Base-by-base conservation (phyloP, 2,113 vertebrate genomes). In the Paratilapia polleni region DNA sequence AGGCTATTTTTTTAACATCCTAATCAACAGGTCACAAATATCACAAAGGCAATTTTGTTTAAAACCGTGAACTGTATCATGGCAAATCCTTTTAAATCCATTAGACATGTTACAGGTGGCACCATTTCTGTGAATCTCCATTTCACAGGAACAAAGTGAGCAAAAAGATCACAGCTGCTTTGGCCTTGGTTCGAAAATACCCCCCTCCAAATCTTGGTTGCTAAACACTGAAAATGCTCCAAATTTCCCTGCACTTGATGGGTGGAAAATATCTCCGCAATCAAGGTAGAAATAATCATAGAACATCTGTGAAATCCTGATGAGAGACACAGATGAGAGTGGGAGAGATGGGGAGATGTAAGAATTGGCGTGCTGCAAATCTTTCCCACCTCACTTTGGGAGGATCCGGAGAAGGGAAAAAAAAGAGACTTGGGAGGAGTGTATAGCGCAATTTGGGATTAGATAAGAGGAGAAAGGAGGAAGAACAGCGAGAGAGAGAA, bases 11-110 rank as follows among this genome's bases (percentile, higher is more conserved):
- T 73, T 19, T 64, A 85, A 83, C 83, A 87, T 89, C 78, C 38
- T 66, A 73, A 88, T 91, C 86, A 92, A 90, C 87, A 83, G 86
- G 88, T 86, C 83, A 62, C 80, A 91, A 90, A 92, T 88, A 91
- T 54, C 89, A 86, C 82, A 49, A 20, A 58, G 66, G 70, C 81
- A 75, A 59, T 87, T 88, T 90, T 63, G n/a, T 63, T 68, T 77
- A 74, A 84, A 93, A 77, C 56, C 54, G 15, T 61, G 79, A 78
- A 81, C 77, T 5, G 13, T 8, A 70, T 85, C 58, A 56, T 0
- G 8, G 68, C 47, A 80, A 83, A 88, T 80, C 88, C 92, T 81
- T 86, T 89, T 31, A 43, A 79, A 84, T 20, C 87, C 87, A 80
- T 84, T 70, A 81, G 66, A 22, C 19, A 4, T 84, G 82, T 82